phyloP scores from a whole-genome alignment of 2,113 vertebrate species.

The Engystomops pustulosus region DNA sequence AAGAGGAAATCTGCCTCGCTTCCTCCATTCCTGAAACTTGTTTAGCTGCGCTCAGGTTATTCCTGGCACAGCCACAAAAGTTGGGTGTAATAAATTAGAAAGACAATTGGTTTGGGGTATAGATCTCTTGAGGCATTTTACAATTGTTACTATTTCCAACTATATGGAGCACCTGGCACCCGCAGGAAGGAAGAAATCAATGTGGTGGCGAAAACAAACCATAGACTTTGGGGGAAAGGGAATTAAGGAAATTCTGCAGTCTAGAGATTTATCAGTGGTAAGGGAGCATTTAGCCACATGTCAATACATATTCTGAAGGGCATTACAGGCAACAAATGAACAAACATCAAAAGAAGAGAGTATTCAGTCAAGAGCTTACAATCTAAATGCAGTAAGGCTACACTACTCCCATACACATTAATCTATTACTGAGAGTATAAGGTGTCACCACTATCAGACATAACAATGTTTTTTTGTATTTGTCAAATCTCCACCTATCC shows the following conservation, averaged over 20 bases:
- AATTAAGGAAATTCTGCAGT: background rate
- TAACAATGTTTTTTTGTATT: too few relatives aligned
- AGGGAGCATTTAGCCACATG: background rate
- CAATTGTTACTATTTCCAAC: background rate
- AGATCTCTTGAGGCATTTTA: background rate
- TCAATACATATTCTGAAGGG: background rate
- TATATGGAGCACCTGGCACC: slow-evolving; percentile 15
- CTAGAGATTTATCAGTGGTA: background rate
- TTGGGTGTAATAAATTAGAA: background rate
- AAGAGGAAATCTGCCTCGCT: slow-evolving; percentile 10
- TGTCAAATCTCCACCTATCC: too few relatives aligned
- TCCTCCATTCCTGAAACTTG: slow-evolving; percentile 13
- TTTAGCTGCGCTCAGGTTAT: slow-evolving; percentile 18
- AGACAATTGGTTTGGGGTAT: background rate
- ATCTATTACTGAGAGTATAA: too few relatives aligned
- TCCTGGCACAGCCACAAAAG: background rate
- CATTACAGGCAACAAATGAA: background rate
- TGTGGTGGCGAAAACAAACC: background rate
- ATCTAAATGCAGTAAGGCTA: background rate
- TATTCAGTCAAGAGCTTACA: background rate
- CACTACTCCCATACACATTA: too few relatives aligned
- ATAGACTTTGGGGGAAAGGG: background rate
- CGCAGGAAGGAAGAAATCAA: background rate
- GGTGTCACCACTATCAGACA: too few relatives aligned
- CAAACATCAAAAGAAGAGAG: background rate